Conservation (phyloP, 2,113 vertebrate genomes). For the Chionodraco myersi region DNA sequence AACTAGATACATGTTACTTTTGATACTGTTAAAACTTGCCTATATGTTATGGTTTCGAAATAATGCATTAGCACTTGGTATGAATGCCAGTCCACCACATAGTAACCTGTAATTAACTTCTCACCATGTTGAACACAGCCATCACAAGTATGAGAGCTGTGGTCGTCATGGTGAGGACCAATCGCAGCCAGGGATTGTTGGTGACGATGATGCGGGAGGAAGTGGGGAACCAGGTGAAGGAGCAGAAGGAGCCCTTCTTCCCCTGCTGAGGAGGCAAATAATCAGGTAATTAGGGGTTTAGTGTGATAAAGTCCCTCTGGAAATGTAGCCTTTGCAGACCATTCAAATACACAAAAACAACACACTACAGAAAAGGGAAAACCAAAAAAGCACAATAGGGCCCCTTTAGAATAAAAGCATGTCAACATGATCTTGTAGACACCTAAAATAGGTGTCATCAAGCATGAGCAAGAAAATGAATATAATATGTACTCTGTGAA, state of each 20-base stretch:
- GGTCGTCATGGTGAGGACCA: slow-evolving; percentile 92
- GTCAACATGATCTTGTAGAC: too few relatives aligned
- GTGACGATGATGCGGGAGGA: slow-evolving; percentile 91
- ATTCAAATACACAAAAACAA: too few relatives aligned
- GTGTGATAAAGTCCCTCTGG: too few relatives aligned
- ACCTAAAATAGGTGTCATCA: too few relatives aligned
- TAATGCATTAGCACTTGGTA: background rate
- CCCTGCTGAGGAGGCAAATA: slow-evolving; percentile 86
- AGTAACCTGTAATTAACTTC: slow-evolving; percentile 30
- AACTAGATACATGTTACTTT: background rate
- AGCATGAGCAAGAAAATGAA: too few relatives aligned
- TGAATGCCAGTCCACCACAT: background rate
- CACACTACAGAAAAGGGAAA: too few relatives aligned
- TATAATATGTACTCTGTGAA: too few relatives aligned
- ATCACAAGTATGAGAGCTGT: slow-evolving; percentile 93
- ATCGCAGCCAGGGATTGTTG: slow-evolving; percentile 93
- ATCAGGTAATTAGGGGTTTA: slow-evolving; percentile 4
- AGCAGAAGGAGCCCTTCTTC: slow-evolving; percentile 89
- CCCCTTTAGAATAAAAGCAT: too few relatives aligned
- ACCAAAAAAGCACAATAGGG: too few relatives aligned
- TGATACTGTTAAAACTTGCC: background rate
- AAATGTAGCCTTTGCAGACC: too few relatives aligned
- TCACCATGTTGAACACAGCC: slow-evolving; percentile 99
- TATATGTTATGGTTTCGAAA: too few relatives aligned
- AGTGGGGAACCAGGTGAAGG: slow-evolving; percentile 88